Conservation (phyloP, 2,113 vertebrate genomes). For the Myrmecobius fasciatus region DNA sequence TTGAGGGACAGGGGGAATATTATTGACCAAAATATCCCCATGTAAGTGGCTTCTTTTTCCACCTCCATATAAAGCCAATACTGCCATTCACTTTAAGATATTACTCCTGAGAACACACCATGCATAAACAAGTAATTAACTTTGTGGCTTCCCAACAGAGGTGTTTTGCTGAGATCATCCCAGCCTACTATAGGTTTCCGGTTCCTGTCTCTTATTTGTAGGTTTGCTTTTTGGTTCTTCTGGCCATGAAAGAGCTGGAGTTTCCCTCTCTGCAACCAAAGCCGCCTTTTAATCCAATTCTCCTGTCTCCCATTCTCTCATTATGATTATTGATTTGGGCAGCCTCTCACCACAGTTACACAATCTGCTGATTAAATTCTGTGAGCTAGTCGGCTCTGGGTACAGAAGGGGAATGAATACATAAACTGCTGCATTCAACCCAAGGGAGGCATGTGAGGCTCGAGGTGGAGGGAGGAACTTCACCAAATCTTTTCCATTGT, state of each 20-base stretch:
- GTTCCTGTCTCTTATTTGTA: neutral
- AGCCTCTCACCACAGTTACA: slow-evolving; percentile 51
- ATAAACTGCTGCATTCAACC: neutral
- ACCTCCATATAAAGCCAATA: neutral
- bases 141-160: neutral
- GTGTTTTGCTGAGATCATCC: neutral
- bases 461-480: slow-evolving; percentile 6
- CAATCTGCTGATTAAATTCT: slow-evolving; percentile 65
- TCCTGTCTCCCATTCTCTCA: slow-evolving; percentile 32
- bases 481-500: neutral
- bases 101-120: neutral
- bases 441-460: neutral
- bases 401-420: slow-evolving; percentile 56
- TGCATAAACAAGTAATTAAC: neutral
- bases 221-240: neutral
- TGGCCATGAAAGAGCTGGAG: neutral
- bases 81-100: neutral
- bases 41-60: neutral
- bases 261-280: neutral
- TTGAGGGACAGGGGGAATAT: neutral
- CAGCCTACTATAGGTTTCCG: neutral
- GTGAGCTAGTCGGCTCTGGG: slow-evolving; percentile 45
- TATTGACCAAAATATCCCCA: neutral
- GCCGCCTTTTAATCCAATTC: slow-evolving; percentile 47
- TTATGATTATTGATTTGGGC: slow-evolving; percentile 59